Evolutionary conservation across 2,113 vertebrate genomes (phyloP).

Genomic region (Xiphophorus maculatus): DNA sequence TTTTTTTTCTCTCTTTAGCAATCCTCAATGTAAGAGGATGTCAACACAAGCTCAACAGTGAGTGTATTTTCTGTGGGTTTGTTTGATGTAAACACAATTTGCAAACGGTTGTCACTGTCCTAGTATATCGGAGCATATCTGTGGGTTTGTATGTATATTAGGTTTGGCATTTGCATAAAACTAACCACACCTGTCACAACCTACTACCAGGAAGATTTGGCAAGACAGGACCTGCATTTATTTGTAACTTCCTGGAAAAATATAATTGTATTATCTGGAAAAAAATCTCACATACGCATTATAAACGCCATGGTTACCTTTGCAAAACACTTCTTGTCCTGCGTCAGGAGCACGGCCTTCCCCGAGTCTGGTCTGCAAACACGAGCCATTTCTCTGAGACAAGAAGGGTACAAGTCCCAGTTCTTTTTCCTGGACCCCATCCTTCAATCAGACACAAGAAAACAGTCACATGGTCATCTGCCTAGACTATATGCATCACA

Average conservation of each 20-base stretch:
- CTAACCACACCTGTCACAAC: neutral
- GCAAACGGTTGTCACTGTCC: neutral
- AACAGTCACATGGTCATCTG: neutral
- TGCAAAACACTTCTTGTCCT: conserved; percentile 96
- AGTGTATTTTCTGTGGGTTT: neutral
- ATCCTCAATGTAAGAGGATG: no score
- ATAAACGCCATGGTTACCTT: conserved; percentile 80
- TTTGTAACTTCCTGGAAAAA: neutral
- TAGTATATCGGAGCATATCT: neutral
- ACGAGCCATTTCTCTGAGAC: conserved; percentile 92
- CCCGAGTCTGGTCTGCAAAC: conserved; percentile 90
- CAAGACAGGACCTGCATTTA: conserved; percentile 2
- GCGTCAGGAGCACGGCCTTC: conserved; percentile 90
- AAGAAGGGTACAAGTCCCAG: conserved; percentile 96
- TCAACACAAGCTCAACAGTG: no score
- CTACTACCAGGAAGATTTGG: neutral
- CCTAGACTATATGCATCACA: neutral
- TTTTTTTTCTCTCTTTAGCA: no score
- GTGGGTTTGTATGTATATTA: neutral
- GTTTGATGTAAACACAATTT: no score
- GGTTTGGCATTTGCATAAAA: neutral
- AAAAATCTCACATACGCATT: neutral
- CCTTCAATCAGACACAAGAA: conserved; percentile 67
- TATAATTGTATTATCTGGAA: neutral
- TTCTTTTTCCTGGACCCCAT: conserved; percentile 97